phyloP scores from a whole-genome alignment of 2,797 vertebrate genomes.

The Pangasius macronema region DNA sequence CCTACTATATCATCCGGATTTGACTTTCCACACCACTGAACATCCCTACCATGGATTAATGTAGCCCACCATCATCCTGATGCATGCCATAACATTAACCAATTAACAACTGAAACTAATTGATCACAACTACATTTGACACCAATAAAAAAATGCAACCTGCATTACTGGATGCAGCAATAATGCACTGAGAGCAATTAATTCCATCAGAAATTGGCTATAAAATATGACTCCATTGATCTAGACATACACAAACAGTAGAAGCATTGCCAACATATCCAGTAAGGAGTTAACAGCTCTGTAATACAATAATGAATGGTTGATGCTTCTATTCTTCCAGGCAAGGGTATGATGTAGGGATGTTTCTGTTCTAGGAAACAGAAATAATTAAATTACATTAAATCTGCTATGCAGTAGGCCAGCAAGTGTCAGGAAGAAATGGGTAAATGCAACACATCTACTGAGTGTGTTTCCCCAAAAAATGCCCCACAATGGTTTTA shows the following conservation, averaged over 20 bases:
- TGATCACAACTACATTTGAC: conserved; percentile 35
- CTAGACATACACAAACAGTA: not conserved
- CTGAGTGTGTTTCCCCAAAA: not conserved
- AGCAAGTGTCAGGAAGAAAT: not conserved
- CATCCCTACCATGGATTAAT: not conserved
- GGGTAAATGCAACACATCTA: not conserved
- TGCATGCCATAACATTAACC: conserved; percentile 14
- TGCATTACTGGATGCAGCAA: conserved; percentile 7
- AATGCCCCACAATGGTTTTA: not conserved
- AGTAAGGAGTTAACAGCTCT: not conserved
- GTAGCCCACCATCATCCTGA: conserved; percentile 13
- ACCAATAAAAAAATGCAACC: not conserved
- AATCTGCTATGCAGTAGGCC: not conserved
- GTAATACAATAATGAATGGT: conserved; percentile 5
- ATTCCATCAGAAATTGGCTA: conserved; percentile 13
- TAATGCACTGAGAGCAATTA: conserved; percentile 24
- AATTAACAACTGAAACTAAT: conserved; percentile 45
- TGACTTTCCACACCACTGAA: not conserved
- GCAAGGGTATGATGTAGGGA: not conserved
- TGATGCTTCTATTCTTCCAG: not conserved
- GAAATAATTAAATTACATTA: not conserved
- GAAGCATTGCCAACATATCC: not conserved
- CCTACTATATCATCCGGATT: not conserved
- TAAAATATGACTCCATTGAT: not conserved
- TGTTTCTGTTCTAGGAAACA: not conserved